Evolutionary conservation across 2,888 invertebrate genomes (phyloP).

Genomic region (Ellobium chinense): DNA sequence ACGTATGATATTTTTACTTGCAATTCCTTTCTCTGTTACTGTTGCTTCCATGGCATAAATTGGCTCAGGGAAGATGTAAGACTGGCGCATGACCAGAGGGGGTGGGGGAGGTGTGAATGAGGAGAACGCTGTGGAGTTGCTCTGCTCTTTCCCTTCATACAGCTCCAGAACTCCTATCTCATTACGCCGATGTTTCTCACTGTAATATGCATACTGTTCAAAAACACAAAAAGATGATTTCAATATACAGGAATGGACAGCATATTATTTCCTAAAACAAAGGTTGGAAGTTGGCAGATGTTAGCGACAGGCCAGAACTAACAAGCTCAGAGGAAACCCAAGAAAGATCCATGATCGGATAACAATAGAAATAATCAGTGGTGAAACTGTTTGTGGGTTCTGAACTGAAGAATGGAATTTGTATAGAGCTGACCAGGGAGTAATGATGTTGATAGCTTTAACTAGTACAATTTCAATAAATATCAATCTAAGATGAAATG

Average conservation of each 20-base stretch:
- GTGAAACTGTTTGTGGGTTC: too few relatives aligned
- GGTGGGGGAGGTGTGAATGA: slow-evolving; percentile 87
- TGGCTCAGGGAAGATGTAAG: slow-evolving; percentile 91
- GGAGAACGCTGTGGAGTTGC: slow-evolving; percentile 90
- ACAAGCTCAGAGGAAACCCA: neutral
- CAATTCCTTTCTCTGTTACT: slow-evolving; percentile 94
- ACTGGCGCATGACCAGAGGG: slow-evolving; percentile 87
- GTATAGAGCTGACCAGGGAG: too few relatives aligned
- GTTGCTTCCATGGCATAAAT: slow-evolving; percentile 91
- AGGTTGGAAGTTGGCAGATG: too few relatives aligned
- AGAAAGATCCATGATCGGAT: neutral
- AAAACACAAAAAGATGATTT: slow-evolving; percentile 27
- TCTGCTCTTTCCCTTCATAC: slow-evolving; percentile 93
- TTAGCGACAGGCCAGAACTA: neutral
- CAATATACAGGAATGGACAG: neutral
- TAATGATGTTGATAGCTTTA: too few relatives aligned
- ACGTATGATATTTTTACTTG: slow-evolving; percentile 91
- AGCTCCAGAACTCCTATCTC: slow-evolving; percentile 96
- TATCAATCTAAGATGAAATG: too few relatives aligned
- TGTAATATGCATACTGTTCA: slow-evolving; percentile 90
- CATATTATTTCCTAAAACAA: too few relatives aligned
- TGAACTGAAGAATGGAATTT: too few relatives aligned
- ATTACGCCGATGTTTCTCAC: slow-evolving; percentile 93
- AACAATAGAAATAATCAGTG: neutral
- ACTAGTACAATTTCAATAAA: too few relatives aligned